These are phyloP conservation scores for Phaedon cochleariae DNA, from an alignment of 2,888 invertebrate species.

Conservation along the genomic window DNA sequence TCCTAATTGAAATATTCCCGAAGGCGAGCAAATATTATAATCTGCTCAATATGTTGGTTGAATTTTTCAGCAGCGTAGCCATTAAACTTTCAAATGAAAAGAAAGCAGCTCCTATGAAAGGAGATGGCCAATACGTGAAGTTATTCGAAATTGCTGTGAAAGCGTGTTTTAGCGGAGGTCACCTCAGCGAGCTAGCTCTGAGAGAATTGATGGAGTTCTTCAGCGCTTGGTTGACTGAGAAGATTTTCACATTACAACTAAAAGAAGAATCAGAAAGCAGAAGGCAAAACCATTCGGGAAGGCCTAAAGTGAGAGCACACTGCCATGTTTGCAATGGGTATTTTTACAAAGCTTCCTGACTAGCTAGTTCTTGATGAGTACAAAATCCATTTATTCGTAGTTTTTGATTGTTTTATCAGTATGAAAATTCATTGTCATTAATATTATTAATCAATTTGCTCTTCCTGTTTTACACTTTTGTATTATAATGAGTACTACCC, in stretches of 20 bases:
- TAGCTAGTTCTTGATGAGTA: no score
- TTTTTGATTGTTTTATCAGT: no score
- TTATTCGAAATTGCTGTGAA: slow-evolving; percentile 39
- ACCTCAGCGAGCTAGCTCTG: slow-evolving; percentile 31
- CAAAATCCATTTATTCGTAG: no score
- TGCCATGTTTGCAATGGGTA: slow-evolving; percentile 42
- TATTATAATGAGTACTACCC: no score
- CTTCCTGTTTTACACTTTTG: no score
- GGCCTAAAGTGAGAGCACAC: slow-evolving; percentile 19
- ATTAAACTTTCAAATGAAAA: slow-evolving; percentile 28
- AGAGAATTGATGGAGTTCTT: slow-evolving; percentile 44
- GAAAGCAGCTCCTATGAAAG: neutral
- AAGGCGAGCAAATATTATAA: slow-evolving; percentile 10
- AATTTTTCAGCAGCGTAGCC: slow-evolving; percentile 32
- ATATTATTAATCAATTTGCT: no score
- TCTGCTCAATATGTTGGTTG: slow-evolving; percentile 27
- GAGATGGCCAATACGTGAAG: slow-evolving; percentile 23
- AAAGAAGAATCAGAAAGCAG: slow-evolving; percentile 21
- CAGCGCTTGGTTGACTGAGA: slow-evolving; percentile 37
- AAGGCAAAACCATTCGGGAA: slow-evolving; percentile 30
- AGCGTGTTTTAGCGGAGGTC: slow-evolving; percentile 31
- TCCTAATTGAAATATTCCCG: slow-evolving; percentile 39
- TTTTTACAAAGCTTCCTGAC: slow-evolving; percentile 29
- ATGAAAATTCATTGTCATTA: no score
- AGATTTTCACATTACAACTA: slow-evolving; percentile 32